Base-by-base conservation (phyloP, 2,113 vertebrate genomes). In the Onychostoma macrolepis region DNA sequence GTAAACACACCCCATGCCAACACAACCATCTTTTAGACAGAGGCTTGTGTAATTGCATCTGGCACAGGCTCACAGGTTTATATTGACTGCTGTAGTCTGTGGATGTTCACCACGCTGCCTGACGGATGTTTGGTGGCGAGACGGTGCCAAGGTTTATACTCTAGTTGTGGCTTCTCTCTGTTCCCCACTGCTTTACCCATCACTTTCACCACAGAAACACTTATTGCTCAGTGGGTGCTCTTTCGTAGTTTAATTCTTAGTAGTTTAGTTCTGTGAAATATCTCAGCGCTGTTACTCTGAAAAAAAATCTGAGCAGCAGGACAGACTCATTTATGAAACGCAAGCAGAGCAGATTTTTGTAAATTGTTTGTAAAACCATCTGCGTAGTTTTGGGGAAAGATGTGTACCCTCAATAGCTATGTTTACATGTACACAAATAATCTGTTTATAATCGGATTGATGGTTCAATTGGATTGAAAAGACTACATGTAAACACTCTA, bases 21-120 rank as follows among this genome's bases (percentile, higher is more conserved):
- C 71, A 30, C 85, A 85, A 88, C 43, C 78, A 77, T 77, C 79
- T 65, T 45, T 58, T 72, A 88, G 79, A 86, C 84, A 82, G 83
- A 77, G 63, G 77, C 17, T 74, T 15, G 69, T 50, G 21, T 88
- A 80, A 82, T 85, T 85, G 69, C n/a, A 28, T 85, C 56, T 88
- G 87, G 83, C 78, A 69, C 19, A 24, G 2, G 43, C 71, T 69
- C 71, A 88, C 79, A 83, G 84, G 79, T 83, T 43, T 63, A 65
- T 71, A 86, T 38, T 88, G 78, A 85, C 53, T 77, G 76, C 65
- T 61, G 7, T 21, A 83, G 86, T 78, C 72, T 58, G 87, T 79
- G 19, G 53, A 80, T 41, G 53, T 41, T 81, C 50, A 67, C 56
- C 41, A 50, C 5, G 38, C 43, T 53, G 30, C 17, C 24, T 84